Evolutionary conservation across 2,113 vertebrate species (phyloP).

Genomic region (Forbesichthys agassizii): DNA sequence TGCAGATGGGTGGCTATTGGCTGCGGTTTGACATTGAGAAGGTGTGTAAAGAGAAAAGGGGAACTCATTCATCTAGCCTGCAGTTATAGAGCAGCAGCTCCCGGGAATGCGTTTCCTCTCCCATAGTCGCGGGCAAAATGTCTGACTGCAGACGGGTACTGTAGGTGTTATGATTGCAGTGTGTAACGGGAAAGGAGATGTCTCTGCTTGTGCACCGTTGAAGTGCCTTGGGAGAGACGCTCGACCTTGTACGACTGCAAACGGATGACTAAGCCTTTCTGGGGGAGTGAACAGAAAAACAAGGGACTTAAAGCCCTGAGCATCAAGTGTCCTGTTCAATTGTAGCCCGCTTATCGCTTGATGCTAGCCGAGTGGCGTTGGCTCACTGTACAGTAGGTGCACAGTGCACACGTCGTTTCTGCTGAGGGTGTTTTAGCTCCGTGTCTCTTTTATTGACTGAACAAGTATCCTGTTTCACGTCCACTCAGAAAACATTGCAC

Average conservation of each 20-base stretch:
- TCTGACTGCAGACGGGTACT: neutral
- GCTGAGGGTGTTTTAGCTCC: constrained; percentile 19
- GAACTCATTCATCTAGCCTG: constrained; percentile 46
- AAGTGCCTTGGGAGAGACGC: constrained; percentile 28
- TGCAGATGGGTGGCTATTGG: constrained; percentile 28
- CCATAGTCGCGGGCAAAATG: constrained; percentile 12
- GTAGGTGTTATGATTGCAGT: neutral
- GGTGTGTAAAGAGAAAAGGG: constrained; percentile 48
- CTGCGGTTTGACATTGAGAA: constrained; percentile 57
- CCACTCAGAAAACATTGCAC: neutral
- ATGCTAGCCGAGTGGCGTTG: constrained; percentile 36
- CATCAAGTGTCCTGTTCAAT: constrained; percentile 46
- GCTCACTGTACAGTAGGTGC: constrained; percentile 19
- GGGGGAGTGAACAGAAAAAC: constrained; percentile 37
- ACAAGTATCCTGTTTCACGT: constrained; percentile 11
- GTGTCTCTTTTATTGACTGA: constrained; percentile 28
- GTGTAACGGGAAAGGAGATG: constrained; percentile 45
- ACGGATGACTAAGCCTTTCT: constrained; percentile 31
- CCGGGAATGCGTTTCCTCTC: constrained; percentile 22
- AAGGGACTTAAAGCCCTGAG: constrained; percentile 43
- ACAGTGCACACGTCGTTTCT: constrained; percentile 8
- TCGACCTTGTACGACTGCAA: constrained; percentile 37
- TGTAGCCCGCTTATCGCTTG: constrained; percentile 2
- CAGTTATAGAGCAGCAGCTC: constrained; percentile 20
- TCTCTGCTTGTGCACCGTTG: constrained; percentile 11